Evolutionary conservation across 2,888 invertebrate genomes (phyloP).

Genomic region (Netelia inedita): DNA sequence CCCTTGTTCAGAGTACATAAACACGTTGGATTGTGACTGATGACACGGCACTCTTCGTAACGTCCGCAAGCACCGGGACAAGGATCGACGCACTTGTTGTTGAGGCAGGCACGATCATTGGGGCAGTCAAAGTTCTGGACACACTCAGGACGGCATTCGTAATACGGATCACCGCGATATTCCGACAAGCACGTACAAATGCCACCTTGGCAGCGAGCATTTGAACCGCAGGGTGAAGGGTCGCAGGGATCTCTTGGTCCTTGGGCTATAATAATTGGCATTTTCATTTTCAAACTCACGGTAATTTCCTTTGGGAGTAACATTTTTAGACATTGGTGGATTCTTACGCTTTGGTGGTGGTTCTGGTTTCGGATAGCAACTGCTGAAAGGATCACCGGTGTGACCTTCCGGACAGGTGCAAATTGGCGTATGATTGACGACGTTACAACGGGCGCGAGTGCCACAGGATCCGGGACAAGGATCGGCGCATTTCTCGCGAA

Average conservation of each 20-base stretch:
- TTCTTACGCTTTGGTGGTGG: slow-evolving; percentile 84
- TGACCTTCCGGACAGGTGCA: slow-evolving; percentile 86
- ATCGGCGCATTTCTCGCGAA: slow-evolving; percentile 85
- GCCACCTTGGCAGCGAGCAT: slow-evolving; percentile 88
- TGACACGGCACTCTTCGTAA: slow-evolving; percentile 91
- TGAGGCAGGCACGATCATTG: slow-evolving; percentile 90
- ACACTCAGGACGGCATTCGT: slow-evolving; percentile 93
- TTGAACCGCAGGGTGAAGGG: slow-evolving; percentile 91
- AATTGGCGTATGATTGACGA: slow-evolving; percentile 85
- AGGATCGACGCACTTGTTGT: slow-evolving; percentile 93
- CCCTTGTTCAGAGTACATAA: slow-evolving; percentile 86
- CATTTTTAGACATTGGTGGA: not conserved
- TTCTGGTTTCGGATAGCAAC: slow-evolving; percentile 80
- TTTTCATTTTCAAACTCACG: not conserved
- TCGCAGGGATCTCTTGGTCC: slow-evolving; percentile 87
- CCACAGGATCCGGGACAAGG: slow-evolving; percentile 86
- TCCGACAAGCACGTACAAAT: slow-evolving; percentile 83
- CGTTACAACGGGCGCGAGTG: slow-evolving; percentile 85
- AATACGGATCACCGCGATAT: slow-evolving; percentile 85
- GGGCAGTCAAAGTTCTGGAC: slow-evolving; percentile 92
- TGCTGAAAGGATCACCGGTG: slow-evolving; percentile 86
- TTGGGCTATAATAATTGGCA: slow-evolving; percentile 70
- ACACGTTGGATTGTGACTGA: slow-evolving; percentile 90
- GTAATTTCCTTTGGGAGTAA: not conserved
- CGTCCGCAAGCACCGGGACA: slow-evolving; percentile 92